Base-by-base conservation (phyloP, 1,140 invertebrate species). In the Eupeodes corollae region DNA sequence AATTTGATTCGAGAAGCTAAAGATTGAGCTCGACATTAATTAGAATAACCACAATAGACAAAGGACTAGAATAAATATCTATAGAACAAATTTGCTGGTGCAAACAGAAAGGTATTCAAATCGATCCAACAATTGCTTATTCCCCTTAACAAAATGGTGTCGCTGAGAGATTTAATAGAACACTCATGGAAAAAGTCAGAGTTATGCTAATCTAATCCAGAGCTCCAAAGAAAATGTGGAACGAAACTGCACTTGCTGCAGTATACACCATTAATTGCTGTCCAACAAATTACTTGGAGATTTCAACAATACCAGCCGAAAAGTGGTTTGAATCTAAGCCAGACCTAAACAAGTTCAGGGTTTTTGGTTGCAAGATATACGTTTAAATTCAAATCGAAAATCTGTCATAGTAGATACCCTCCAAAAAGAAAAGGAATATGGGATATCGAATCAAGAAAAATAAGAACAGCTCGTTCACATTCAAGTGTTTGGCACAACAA, bases 141-240 rank as follows among this genome's bases (percentile, higher is more conserved):
- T 50, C 51, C 34, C 62, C 62, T 13, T 42, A 68, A 46, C 51
- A 55, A 46, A 68, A 68, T 54, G 58, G 63, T 10, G 48, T 60
- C 6, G 50, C 53, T 10, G 63, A 70, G 50, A 14, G 59, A 41
- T 45, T 54, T 40, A 55, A 54, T 35, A 33, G 61, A 47, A 63
- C 60, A 26, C 46, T 61, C 18, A 42, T 56, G n/a, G 60, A 65
- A 18, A 51, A 50, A 35, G 52, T 51, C n/a, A 51, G 56, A 16
- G n/a, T 48, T 13, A 52, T 58, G 50, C 38, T 56, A 18, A 19
- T 48, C 18, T 46, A 50, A 18, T 32, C 30, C 12, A 34, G 51
- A 19, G 11, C 58, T 1, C 31, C 47, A 13, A 59, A 56, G 45
- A 30, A 53, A 46, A 44, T 66, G 31, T 67, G 56, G 64, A 55